Evolutionary conservation across 2,797 vertebrate species (phyloP).

Genomic region (Coracias cyanogaster): DNA sequence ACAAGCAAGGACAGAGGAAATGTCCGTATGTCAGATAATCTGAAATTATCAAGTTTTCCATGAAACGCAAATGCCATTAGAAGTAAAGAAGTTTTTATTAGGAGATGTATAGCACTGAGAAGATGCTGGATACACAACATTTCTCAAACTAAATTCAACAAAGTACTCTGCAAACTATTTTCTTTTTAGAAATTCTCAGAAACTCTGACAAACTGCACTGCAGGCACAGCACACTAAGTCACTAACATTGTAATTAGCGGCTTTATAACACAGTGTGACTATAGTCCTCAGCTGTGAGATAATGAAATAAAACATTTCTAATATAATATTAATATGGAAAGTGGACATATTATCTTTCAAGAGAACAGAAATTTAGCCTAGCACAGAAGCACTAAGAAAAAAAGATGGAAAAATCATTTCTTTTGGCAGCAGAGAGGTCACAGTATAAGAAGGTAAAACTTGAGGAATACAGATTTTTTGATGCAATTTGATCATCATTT

Average conservation of each 20-base stretch:
- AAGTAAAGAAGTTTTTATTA: conserved; percentile 10
- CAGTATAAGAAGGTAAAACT: neutral
- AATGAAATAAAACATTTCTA: conserved; percentile 65
- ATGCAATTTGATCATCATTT: neutral
- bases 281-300: conserved; percentile 45
- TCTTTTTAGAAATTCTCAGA: conserved; percentile 1
- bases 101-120: neutral
- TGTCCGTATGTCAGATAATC: neutral
- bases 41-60: neutral
- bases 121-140: neutral
- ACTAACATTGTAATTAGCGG: conserved; percentile 44
- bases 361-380: conserved; percentile 29
- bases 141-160: neutral
- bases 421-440: neutral
- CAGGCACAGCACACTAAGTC: conserved; percentile 9
- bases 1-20: neutral
- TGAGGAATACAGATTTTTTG: neutral
- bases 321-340: conserved; percentile 38
- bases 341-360: conserved; percentile 31
- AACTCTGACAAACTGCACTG: conserved; percentile 17
- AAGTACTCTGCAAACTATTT: conserved; percentile 7
- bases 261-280: conserved; percentile 46
- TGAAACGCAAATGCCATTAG: conserved; percentile 3
- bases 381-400: neutral
- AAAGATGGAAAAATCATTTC: neutral